Evolutionary conservation across 1,140 invertebrate genomes (phyloP).

Genomic region (Leptinotarsa undecemlineata): DNA sequence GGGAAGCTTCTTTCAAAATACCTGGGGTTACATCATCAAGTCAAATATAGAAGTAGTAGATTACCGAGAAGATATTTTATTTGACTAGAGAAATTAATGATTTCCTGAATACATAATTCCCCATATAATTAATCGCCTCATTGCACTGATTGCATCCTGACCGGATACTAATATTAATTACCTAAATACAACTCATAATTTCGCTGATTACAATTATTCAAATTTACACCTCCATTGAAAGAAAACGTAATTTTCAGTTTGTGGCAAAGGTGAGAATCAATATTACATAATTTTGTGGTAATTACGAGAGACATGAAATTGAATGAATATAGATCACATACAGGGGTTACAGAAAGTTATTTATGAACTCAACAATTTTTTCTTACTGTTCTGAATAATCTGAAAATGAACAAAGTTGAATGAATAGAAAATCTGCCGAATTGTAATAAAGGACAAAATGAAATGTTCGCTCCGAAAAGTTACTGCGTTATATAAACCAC

Average conservation of each 20-base stretch:
- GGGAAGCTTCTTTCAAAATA: background rate
- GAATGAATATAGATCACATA: no score
- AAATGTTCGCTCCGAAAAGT: no score
- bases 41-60: background rate
- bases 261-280: no score
- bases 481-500: no score
- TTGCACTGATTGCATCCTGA: conserved; percentile 4
- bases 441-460: no score
- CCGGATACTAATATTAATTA: background rate
- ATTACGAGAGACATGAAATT: no score
- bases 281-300: no score
- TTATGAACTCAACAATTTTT: no score
- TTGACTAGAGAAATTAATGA: background rate
- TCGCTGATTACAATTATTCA: background rate
- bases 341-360: no score
- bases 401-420: no score
- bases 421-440: no score
- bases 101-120: conserved; percentile 5
- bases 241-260: background rate
- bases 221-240: background rate
- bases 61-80: background rate
- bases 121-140: background rate
- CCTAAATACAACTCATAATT: background rate
- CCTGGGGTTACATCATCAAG: background rate
- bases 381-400: no score